Conservation (phyloP, 2,797 vertebrate species). For the Ceryle rudis region DNA sequence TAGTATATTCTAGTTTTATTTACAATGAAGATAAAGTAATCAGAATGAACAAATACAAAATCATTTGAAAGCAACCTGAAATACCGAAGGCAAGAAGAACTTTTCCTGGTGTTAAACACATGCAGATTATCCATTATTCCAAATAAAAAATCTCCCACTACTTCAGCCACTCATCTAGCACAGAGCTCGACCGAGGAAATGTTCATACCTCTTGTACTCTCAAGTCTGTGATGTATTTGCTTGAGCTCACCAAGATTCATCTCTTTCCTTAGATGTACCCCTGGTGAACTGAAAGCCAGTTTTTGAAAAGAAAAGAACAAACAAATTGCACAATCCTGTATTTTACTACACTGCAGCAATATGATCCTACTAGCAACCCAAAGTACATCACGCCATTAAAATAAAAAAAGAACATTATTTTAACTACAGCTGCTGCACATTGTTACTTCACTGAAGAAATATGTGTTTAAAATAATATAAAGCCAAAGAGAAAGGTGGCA, state of each 20-base stretch:
- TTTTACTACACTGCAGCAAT: neutral
- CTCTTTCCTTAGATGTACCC: neutral
- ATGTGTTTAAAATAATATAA: neutral
- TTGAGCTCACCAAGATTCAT: neutral
- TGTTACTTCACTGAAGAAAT: neutral
- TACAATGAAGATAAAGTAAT: neutral
- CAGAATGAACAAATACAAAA: neutral
- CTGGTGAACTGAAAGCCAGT: neutral
- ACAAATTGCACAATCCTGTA: neutral
- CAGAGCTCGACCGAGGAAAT: neutral
- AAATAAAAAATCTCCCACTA: neutral
- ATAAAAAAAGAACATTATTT: neutral
- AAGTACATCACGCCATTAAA: neutral
- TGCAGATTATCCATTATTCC: neutral
- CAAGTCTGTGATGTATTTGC: neutral
- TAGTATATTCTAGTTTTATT: neutral
- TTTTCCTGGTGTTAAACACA: neutral
- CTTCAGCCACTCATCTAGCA: neutral
- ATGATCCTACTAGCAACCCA: neutral
- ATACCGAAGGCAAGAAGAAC: neutral
- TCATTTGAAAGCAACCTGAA: neutral
- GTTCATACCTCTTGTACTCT: neutral
- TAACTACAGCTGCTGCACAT: neutral
- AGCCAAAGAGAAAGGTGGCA: neutral
- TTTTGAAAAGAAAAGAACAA: neutral